These are phyloP conservation scores for Brachirus orientalis DNA, from an alignment of 2,113 vertebrate genomes.

Conservation along the genomic window DNA sequence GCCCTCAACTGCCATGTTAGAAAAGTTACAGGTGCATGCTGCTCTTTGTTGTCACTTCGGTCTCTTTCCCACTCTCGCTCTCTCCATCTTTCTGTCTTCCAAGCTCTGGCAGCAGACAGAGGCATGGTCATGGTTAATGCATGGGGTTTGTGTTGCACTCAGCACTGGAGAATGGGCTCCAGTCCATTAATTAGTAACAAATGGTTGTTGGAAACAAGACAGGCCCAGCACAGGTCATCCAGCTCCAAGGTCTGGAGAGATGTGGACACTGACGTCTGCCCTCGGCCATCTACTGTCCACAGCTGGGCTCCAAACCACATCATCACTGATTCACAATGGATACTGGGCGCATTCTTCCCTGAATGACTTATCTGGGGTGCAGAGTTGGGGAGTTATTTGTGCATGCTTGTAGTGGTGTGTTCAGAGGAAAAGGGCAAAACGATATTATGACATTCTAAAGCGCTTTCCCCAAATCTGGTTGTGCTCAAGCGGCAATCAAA, in stretches of 20 bases:
- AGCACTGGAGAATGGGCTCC: conserved; percentile 73
- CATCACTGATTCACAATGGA: conserved; percentile 23
- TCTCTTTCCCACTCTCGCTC: not conserved
- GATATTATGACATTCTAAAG: not conserved
- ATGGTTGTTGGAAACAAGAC: conserved; percentile 80
- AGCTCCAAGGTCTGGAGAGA: conserved; percentile 68
- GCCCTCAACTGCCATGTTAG: not conserved
- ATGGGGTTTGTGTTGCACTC: conserved; percentile 80
- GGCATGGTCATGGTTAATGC: conserved; percentile 83
- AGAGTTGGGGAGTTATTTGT: conserved; percentile 3
- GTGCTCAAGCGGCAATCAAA: too few species aligned
- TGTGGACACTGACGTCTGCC: conserved; percentile 69
- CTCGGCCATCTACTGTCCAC: conserved; percentile 58
- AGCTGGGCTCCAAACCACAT: conserved; percentile 35
- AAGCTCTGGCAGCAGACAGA: conserved; percentile 60
- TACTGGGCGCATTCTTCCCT: conserved; percentile 13
- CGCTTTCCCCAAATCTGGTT: too few species aligned
- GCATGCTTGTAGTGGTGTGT: not conserved
- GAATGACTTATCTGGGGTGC: conserved; percentile 33
- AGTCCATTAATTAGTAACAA: conserved; percentile 86
- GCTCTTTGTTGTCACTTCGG: not conserved
- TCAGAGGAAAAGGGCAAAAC: conserved; percentile 3
- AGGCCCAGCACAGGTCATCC: conserved; percentile 75
- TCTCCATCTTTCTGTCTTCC: conserved; percentile 59
- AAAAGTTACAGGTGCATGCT: conserved; percentile 20